Conservation (phyloP, 23 tunicate genomes). For the Trididemnum clinides region DNA sequence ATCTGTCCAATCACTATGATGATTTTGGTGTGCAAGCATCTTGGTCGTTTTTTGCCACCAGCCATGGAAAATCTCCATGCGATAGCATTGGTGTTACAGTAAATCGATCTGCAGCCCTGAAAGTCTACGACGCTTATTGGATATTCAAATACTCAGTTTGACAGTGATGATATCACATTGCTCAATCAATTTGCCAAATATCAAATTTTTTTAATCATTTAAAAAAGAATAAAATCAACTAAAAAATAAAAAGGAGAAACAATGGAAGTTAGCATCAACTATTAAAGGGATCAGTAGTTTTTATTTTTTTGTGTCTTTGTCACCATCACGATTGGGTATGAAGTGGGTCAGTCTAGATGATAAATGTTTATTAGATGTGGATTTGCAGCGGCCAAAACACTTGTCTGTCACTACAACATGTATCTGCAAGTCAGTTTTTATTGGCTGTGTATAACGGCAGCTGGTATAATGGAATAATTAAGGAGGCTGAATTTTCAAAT, state of each 20-base stretch:
- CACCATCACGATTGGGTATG: neutral
- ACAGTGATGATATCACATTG: neutral
- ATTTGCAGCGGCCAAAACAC: neutral
- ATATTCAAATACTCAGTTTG: neutral
- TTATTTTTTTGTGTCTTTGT: neutral
- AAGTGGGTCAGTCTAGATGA: neutral
- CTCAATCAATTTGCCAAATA: neutral
- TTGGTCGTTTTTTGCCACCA: slow-evolving; percentile 26
- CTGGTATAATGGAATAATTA: neutral
- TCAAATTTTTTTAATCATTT: neutral
- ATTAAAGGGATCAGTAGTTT: slow-evolving; percentile 10
- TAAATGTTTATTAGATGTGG: neutral
- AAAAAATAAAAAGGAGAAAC: neutral
- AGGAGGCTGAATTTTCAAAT: neutral
- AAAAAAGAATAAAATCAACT: neutral
- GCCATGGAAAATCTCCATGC: slow-evolving; percentile 20
- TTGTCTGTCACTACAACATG: neutral
- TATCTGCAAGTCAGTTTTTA: neutral
- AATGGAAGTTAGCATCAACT: no score
- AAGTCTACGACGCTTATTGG: slow-evolving; percentile 6
- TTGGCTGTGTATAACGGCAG: neutral
- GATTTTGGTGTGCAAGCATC: slow-evolving; percentile 18
- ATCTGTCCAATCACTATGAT: slow-evolving; percentile 9
- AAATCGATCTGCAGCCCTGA: neutral
- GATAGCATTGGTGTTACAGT: slow-evolving; percentile 27